Evolutionary conservation across 2,797 vertebrate genomes (phyloP).

Genomic region (Numenius phaeopus): DNA sequence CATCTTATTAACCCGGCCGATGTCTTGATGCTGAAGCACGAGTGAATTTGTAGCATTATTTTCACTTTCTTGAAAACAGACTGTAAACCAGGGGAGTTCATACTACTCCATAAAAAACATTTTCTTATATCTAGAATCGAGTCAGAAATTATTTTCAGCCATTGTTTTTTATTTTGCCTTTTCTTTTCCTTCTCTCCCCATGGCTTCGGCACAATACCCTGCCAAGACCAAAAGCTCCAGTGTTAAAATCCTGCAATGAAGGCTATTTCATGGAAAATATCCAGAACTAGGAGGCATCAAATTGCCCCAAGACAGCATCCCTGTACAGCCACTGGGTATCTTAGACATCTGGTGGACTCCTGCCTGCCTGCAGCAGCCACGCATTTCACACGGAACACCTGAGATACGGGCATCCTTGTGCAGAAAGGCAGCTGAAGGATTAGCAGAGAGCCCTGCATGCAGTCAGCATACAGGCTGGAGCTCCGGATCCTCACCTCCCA

Average conservation of each 20-base stretch:
- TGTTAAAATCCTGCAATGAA: not conserved
- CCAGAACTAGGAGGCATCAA: not conserved
- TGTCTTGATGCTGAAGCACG: not conserved
- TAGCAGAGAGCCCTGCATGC: not conserved
- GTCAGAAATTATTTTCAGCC: not conserved
- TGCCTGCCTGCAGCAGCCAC: not conserved
- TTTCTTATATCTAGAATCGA: not conserved
- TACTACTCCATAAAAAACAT: not conserved
- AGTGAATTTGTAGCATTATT: not conserved
- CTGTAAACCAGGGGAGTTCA: not conserved
- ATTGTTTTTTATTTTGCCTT: not conserved
- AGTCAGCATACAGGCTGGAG: not conserved
- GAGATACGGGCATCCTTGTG: not conserved
- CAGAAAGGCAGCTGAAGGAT: not conserved
- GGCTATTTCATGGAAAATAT: not conserved
- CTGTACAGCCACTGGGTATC: not conserved
- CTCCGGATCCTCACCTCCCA: conserved; percentile 91
- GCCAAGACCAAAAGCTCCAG: not conserved
- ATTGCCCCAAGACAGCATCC: not conserved
- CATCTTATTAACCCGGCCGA: not conserved
- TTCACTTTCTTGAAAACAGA: not conserved
- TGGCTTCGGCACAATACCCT: not conserved
- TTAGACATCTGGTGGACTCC: not conserved
- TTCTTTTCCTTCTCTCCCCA: not conserved
- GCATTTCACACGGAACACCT: not conserved